Base-by-base conservation (phyloP, 2,797 vertebrate genomes). In the Zalophus californianus region DNA sequence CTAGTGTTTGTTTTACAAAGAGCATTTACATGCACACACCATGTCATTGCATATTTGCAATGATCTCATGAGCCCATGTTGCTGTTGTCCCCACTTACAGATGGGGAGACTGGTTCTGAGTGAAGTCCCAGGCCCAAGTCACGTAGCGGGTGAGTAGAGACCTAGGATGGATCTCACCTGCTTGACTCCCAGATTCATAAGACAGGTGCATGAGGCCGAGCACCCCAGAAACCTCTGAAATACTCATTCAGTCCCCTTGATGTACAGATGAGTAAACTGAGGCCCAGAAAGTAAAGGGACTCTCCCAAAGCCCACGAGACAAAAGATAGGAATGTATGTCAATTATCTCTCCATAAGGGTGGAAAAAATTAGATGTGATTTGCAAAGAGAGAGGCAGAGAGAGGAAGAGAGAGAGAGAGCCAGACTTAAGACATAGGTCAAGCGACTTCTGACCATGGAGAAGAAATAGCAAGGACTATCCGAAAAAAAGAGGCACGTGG, bases 121-220 rank as follows among this genome's bases (percentile, higher is more conserved):
- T 0, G 3, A 82, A 70, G 11, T 35, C 77, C 41, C 48, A 20
- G 32, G 52, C 9, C 29, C 66, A 87, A 9, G 35, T 41, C 54
- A 38, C 35, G 0, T 0, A 12, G 9, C 0, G 0, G 12, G 5
- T 7, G 85, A 48, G 5, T 52, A 3, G 11, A 7, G 9, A 41
- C 6, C n/a, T 25, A 66, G 85, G n/a, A 3, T 25, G 48, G 27
- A 58, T 6, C 50, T 41, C n/a, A 48, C 62, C 48, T 29, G 18
- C 58, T 5, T 9, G 3, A 1, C n/a, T 73, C 13, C 2, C 5
- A 13, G 29, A 23, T 27, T 41, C n/a, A 9, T 14, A 15, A 86
- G 54, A 68, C 2, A 25, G 11, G 11, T 0, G 4, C 56, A 2
- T 2, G n/a, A 38, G 3, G 16, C 54, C 1, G 2, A 86, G 25